Evolutionary conservation across 2,888 invertebrate genomes (phyloP).

Genomic region (Agrotis clavis): DNA sequence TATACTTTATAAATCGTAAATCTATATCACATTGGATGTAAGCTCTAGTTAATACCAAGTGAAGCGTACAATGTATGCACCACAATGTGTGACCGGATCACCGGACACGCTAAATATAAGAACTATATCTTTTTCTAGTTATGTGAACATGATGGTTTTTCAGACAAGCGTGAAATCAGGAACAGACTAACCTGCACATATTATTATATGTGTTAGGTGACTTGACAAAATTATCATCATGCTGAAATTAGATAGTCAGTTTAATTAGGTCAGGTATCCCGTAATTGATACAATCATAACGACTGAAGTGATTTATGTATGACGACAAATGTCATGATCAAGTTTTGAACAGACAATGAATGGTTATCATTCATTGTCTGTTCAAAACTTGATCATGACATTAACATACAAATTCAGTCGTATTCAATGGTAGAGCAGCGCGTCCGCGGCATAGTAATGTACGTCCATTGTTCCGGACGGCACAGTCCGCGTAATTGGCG

Average conservation of each 20-base stretch:
- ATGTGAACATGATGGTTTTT: neutral
- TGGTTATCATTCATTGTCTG: constrained; percentile 33
- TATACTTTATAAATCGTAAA: neutral
- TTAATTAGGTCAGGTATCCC: too few species aligned
- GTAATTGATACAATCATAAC: too few species aligned
- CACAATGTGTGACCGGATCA: neutral
- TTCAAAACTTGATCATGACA: constrained; percentile 51
- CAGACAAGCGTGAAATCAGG: neutral
- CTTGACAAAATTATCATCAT: neutral
- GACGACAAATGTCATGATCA: constrained; percentile 42
- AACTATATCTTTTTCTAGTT: neutral
- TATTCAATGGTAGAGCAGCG: constrained; percentile 46
- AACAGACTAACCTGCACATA: too few species aligned
- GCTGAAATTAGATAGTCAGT: neutral
- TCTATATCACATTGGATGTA: neutral
- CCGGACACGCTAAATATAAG: neutral
- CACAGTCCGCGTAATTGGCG: constrained; percentile 63
- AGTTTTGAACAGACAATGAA: constrained; percentile 41
- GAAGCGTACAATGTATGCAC: neutral
- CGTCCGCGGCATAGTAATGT: constrained; percentile 56
- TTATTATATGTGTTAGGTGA: neutral
- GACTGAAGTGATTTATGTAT: neutral
- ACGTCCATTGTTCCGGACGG: constrained; percentile 54
- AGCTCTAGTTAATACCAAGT: neutral
- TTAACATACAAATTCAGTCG: constrained; percentile 58